Percentiles rank a stretch among this genome's conserved stretches.
These are phyloP conservation scores for Pterostichus madidus DNA, from an alignment of 2,888 invertebrate genomes.

Conservation along the genomic window DNA sequence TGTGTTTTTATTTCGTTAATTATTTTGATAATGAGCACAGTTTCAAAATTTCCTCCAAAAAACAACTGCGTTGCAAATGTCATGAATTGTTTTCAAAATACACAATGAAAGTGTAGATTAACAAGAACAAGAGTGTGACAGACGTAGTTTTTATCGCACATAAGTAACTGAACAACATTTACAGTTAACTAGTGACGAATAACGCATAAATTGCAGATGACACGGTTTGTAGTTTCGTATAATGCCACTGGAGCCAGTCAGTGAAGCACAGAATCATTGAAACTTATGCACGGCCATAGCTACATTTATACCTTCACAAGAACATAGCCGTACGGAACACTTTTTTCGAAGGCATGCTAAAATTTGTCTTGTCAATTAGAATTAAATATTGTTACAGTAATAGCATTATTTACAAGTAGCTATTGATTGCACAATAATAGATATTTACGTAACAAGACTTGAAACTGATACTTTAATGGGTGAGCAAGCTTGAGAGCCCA, in stretches of 20 bases:
- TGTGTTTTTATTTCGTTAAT: not conserved
- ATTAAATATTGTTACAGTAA: too few relatives aligned
- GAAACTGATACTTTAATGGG: too few relatives aligned
- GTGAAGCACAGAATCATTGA: conserved; percentile 30
- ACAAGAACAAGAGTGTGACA: conserved; percentile 11
- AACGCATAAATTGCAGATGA: conserved; percentile 42
- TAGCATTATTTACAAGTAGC: too few relatives aligned
- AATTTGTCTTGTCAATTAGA: too few relatives aligned
- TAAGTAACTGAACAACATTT: conserved; percentile 10
- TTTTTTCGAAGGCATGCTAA: too few relatives aligned
- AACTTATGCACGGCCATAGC: conserved; percentile 6
- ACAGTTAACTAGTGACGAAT: conserved; percentile 51
- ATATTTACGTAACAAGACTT: too few relatives aligned
- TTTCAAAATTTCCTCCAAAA: conserved; percentile 1
- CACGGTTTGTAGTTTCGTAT: conserved; percentile 44
- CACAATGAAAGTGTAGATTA: conserved; percentile 12
- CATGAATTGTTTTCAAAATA: not conserved
- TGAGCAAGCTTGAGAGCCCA: too few relatives aligned
- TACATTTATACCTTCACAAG: not conserved
- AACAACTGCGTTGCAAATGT: conserved; percentile 2
- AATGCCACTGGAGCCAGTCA: conserved; percentile 34
- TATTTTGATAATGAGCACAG: not conserved
- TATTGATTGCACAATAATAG: too few relatives aligned
- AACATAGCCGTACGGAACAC: too few relatives aligned
- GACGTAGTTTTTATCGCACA: not conserved